Percentiles rank a stretch among this genome's conserved stretches.
phyloP scores from a whole-genome alignment of 2,888 invertebrate species.

The Trachelus troglodyta region DNA sequence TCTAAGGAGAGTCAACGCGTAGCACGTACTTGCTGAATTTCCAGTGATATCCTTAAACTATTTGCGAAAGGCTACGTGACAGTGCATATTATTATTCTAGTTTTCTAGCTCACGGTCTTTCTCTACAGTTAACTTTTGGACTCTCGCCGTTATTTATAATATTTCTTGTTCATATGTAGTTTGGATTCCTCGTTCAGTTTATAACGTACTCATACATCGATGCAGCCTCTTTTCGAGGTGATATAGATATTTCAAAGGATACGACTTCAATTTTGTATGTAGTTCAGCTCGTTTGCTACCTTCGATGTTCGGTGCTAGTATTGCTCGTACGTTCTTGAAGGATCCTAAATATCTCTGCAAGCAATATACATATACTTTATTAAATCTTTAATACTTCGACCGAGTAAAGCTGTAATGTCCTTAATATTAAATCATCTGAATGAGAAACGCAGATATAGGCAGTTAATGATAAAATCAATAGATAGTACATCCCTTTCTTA shows the following conservation, averaged over 20 bases:
- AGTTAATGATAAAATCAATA: not conserved
- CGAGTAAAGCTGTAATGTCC: not conserved
- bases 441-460: not conserved
- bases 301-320: not conserved
- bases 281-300: not conserved
- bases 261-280: not conserved
- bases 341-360: not conserved
- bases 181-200: not conserved
- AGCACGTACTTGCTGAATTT: not conserved
- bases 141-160: not conserved
- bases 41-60: not conserved
- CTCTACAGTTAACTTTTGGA: not conserved
- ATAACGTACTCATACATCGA: not conserved
- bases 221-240: not conserved
- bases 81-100: not conserved
- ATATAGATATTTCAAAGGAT: not conserved
- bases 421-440: not conserved
- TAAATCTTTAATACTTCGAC: not conserved
- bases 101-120: not conserved
- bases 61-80: not conserved
- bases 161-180: not conserved
- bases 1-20: not conserved
- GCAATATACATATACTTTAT: not conserved
- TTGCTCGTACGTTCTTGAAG: not conserved
- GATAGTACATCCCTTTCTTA: not conserved